Evolutionary conservation across 2,113 vertebrate genomes (phyloP), one percentile per base, ranked within the genome.

Genomic region (Glaucomys volans): DNA sequence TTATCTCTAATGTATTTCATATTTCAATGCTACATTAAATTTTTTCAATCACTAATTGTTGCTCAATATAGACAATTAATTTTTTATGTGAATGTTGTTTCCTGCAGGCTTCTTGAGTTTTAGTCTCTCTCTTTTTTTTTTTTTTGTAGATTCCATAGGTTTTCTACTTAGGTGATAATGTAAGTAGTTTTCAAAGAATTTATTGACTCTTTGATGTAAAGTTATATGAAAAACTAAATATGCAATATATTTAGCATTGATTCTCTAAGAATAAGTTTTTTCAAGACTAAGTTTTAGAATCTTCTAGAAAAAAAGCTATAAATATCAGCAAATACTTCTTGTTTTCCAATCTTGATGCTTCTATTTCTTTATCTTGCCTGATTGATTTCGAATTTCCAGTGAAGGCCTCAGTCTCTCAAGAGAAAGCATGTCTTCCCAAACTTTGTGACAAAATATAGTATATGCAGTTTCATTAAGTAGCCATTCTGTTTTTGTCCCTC

Each of bases 101-200:
- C 50, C 26, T 59, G 12, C 8, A 64, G 14, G 10, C 42, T 74
- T 59, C 28, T 10, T 79, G 13, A 82, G 18, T 86, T 86, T 30
- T 72, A 85, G 9, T 62, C 26, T 62, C 57, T 62, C 57, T 57
- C 6, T 5, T 59, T 57, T 85, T 6, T 57, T 85, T 6, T 66
- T 85, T 52, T 74, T 42, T 42, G 6, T 50, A 87, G 35, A 74
- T 79, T 42, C 16, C 20, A 22, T n/a, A 83, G 44, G 9, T n/a
- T 95, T 94, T 91, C 18, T 80, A 9, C 9, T 66, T 67, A 66
- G 16, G 5, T 57, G 35, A 47, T 57, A 4, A 32, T 64, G 1
- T 95, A 94, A 96, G 54, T 76, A 89, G 30, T 96, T 96, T 97
- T 95, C 93, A 96, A 96, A 96, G 42, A 94, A 93, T 28, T 69